Evolutionary conservation across 1,140 invertebrate species (phyloP), one percentile per base, ranked within the genome.

Genomic region (Steinernema khuongi): DNA sequence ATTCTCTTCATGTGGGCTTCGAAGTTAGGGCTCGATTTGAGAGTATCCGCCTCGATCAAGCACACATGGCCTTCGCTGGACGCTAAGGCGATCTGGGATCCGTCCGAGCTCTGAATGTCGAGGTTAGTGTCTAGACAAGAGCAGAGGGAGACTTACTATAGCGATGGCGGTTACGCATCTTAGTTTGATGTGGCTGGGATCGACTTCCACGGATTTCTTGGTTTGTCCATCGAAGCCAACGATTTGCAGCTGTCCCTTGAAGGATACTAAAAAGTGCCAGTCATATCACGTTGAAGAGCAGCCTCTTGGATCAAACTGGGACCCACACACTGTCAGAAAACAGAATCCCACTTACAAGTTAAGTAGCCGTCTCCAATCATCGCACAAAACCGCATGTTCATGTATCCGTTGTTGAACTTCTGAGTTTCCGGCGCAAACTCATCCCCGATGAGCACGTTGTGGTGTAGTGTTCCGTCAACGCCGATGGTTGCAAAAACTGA

Each of bases 1-100:
- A 60, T 60, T 26, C 22, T 60, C 50, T 60, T 60, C 50, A 26
- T 26, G 19, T 60, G 50, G 19, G 50, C 50, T 60, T 60, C 50
- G 26, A 60, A 60, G 22, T 60, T 60, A 14, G 50, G 50, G 14
- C 2, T 14, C 4, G 50, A 60, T 22, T 60, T 60, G 11, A 60
- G 11, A 4, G 50, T 41, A 41, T n/a, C 50, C 14, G 7, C 50
- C 14, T 60, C 50, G 4, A 60, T 22, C 19, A 60, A 22, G 22
- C 50, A 60, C 22, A 60, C 50, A 26, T 60, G 50, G 4, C 50
- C 50, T 22, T 60, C 50, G 50, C 50, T 14, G 2, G 50, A 60
- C 4, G 7, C 50, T 11, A 60, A 22, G 7, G 22, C 50, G 7
- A 60, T 26, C 19, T 17, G 22, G 26, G 4, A 4, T 4, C 50